Conservation (phyloP, 2,888 invertebrate species). For the Papilio gigon region DNA sequence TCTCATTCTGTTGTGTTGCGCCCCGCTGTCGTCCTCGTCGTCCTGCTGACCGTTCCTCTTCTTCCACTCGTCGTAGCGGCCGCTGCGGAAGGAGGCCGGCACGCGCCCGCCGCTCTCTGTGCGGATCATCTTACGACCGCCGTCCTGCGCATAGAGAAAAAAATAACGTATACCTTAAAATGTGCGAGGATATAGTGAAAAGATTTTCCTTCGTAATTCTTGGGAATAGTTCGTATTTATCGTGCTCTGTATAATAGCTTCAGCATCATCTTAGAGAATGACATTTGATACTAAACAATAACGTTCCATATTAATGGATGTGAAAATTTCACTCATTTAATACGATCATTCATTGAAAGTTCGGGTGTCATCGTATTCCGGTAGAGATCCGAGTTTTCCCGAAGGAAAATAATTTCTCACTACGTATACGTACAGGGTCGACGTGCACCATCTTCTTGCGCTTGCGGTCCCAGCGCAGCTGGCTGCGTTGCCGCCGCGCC, state of each 20-base stretch:
- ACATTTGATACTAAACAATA: too few relatives aligned
- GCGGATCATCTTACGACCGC: constrained; percentile 85
- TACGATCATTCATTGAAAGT: too few relatives aligned
- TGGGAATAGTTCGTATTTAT: too few relatives aligned
- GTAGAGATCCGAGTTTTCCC: too few relatives aligned
- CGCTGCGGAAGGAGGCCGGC: constrained; percentile 95
- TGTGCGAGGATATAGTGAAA: too few relatives aligned
- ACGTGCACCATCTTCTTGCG: constrained; percentile 96
- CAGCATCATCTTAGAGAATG: too few relatives aligned
- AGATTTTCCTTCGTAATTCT: too few relatives aligned
- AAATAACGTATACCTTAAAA: background rate
- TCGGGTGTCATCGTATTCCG: too few relatives aligned
- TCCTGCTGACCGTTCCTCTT: constrained; percentile 84
- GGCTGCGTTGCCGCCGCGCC: constrained; percentile 81
- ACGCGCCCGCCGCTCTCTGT: constrained; percentile 98
- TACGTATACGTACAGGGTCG: constrained; percentile 79
- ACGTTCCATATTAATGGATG: too few relatives aligned
- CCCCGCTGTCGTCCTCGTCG: constrained; percentile 59
- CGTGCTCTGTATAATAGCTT: too few relatives aligned
- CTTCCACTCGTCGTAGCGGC: constrained; percentile 94
- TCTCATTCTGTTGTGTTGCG: constrained; percentile 50
- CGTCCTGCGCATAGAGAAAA: constrained; percentile 60
- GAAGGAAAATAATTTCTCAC: too few relatives aligned
- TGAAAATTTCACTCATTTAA: too few relatives aligned
- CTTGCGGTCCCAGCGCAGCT: constrained; percentile 95